These are phyloP conservation scores for Homarus gammarus DNA, from an alignment of 2,888 invertebrate species.

Conservation along the genomic window DNA sequence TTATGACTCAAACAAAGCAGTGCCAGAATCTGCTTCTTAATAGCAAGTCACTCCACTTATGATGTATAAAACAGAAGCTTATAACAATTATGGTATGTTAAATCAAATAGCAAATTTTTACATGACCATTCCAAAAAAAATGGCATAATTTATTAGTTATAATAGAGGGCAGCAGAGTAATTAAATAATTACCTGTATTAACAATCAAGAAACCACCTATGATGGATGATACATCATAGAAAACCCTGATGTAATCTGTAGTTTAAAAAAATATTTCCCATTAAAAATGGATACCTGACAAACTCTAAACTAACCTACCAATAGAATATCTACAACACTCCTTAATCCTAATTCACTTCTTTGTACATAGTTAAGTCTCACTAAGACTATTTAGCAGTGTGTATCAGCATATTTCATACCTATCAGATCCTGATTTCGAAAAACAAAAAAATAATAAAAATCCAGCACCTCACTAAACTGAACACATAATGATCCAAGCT, in stretches of 20 bases:
- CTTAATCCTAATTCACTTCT: constrained; percentile 2
- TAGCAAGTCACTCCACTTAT: not conserved
- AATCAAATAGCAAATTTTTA: not conserved
- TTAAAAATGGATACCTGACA: constrained; percentile 20
- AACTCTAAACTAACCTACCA: not conserved
- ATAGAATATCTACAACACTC: constrained; percentile 11
- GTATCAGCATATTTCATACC: not conserved
- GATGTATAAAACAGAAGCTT: not conserved
- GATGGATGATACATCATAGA: not conserved
- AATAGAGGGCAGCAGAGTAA: not conserved
- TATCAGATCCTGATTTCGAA: not conserved
- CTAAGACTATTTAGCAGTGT: not conserved
- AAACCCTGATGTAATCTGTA: constrained; percentile 9
- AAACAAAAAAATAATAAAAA: no score
- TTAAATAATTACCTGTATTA: not conserved
- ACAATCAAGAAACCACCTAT: not conserved
- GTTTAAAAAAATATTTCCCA: constrained; percentile 20
- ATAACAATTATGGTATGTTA: not conserved
- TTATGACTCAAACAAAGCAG: not conserved
- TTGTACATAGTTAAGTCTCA: constrained; percentile 10
- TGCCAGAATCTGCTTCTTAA: not conserved
- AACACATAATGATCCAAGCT: not conserved
- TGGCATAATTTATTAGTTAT: not conserved
- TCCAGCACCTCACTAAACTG: not conserved
- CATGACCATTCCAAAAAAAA: not conserved